Conservation (phyloP, 2,888 invertebrate genomes). For the Ypsolopha sequella region DNA sequence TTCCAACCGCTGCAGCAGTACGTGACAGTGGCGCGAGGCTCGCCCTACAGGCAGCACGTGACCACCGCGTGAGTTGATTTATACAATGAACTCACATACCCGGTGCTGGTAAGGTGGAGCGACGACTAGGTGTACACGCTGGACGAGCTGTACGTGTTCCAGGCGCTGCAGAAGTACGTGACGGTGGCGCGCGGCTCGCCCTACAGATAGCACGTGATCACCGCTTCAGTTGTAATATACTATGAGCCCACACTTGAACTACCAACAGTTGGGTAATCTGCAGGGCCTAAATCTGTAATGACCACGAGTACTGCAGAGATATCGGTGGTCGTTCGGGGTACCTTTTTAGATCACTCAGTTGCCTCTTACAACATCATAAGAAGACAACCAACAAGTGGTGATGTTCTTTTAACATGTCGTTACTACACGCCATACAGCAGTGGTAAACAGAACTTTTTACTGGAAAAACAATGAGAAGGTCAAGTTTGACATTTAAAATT, state of each 20-base stretch:
- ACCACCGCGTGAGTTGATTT: background rate
- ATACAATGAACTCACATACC: background rate
- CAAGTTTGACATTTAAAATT: no score
- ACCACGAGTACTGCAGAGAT: background rate
- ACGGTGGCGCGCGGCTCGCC: background rate
- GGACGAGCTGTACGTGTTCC: background rate
- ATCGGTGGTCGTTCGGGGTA: no score
- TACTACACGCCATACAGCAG: background rate
- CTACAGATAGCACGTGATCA: background rate
- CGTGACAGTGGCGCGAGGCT: background rate
- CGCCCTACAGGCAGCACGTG: slow-evolving; percentile 1
- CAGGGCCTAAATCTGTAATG: background rate
- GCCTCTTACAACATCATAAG: background rate
- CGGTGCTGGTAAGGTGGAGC: background rate
- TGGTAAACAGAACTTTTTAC: no score
- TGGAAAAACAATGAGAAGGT: no score
- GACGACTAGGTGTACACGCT: background rate
- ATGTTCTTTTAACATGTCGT: background rate
- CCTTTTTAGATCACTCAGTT: background rate
- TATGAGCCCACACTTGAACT: no score
- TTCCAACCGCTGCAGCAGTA: background rate
- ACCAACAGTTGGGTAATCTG: no score
- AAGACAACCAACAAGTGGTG: background rate
- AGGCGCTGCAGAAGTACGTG: background rate
- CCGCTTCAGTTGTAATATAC: background rate